These are phyloP conservation scores for Scaeva pyrastri DNA, from an alignment of 2,888 invertebrate species.

Conservation along the genomic window DNA sequence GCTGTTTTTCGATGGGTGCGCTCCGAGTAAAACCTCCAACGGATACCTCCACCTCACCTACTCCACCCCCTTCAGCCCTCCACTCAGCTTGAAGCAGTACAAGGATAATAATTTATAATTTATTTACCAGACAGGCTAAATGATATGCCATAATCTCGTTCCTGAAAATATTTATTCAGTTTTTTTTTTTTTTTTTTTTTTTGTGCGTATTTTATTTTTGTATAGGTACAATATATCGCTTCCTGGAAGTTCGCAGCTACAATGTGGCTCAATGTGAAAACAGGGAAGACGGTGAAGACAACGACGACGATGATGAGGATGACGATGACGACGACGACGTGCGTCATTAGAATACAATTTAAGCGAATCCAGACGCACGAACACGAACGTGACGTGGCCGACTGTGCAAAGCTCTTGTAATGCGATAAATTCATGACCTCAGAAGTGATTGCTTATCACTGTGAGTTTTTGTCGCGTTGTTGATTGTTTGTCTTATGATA, in stretches of 20 bases:
- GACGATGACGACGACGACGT: not conserved
- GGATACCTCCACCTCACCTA: not conserved
- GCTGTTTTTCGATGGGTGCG: constrained; percentile 16
- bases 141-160: constrained; percentile 54
- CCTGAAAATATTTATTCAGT: constrained; percentile 5
- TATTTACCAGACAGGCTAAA: constrained; percentile 61
- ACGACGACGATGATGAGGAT: not conserved
- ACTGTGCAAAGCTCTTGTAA: constrained; percentile 42
- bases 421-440: constrained; percentile 51
- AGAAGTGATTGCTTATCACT: constrained; percentile 53
- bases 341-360: constrained; percentile 24
- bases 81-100: not conserved
- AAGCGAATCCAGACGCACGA: constrained; percentile 33
- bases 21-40: not conserved
- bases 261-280: constrained; percentile 29
- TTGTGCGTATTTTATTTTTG: not conserved
- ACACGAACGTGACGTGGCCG: constrained; percentile 42
- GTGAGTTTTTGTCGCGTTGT: constrained; percentile 38
- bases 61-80: not conserved
- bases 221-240: constrained; percentile 1
- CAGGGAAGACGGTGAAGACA: not conserved
- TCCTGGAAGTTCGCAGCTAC: not conserved
- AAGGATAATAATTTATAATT: constrained; percentile 49
- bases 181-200: not conserved
- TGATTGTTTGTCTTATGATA: constrained; percentile 42